These are phyloP conservation scores for Palloptera scutellata DNA, from an alignment of 2,888 invertebrate genomes.

Conservation along the genomic window DNA sequence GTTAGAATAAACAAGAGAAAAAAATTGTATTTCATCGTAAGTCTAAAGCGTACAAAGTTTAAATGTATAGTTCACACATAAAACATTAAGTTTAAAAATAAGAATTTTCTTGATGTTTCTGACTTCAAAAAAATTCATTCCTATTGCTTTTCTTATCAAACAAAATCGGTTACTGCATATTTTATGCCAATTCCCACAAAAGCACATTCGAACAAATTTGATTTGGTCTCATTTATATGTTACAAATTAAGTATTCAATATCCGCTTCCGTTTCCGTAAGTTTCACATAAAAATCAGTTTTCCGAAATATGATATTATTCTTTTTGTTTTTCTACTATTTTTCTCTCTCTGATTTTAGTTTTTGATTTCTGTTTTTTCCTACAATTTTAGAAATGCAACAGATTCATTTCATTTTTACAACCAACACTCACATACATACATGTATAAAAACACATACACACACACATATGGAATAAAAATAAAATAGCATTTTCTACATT, in stretches of 20 bases:
- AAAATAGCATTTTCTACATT: constrained; percentile 3
- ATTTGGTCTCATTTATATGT: not conserved
- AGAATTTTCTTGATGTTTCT: no score
- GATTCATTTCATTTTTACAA: constrained; percentile 29
- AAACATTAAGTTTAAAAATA: no score
- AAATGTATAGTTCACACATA: no score
- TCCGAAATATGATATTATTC: no score
- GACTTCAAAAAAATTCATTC: no score
- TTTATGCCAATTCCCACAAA: not conserved
- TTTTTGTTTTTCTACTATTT: no score
- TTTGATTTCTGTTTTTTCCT: not conserved
- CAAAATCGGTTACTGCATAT: no score
- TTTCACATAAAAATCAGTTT: not conserved
- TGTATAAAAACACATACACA: not conserved
- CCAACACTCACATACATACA: not conserved
- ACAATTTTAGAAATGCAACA: constrained; percentile 29
- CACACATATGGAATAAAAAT: not conserved
- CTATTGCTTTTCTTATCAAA: no score
- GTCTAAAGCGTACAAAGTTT: no score
- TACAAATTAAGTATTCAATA: constrained; percentile 33
- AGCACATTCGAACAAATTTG: not conserved
- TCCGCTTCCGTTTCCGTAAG: constrained; percentile 34
- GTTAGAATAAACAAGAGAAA: no score
- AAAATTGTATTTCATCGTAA: no score
- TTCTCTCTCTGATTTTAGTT: no score